These are phyloP conservation scores for Nomada fabriciana DNA, from an alignment of 2,888 invertebrate species.

Conservation along the genomic window DNA sequence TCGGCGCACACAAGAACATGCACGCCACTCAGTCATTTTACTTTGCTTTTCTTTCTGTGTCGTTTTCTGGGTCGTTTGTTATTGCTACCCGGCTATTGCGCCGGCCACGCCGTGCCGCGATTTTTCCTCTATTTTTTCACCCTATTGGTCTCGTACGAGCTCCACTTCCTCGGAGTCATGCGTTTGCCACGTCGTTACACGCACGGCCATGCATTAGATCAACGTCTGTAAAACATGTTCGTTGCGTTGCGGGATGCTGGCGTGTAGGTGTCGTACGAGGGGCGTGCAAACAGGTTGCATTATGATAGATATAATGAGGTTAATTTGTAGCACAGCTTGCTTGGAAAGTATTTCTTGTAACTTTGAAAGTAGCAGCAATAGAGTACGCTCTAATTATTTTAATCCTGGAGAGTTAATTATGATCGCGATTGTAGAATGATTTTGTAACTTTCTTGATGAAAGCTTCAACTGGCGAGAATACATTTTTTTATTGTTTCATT, in stretches of 20 bases:
- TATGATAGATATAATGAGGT: background rate
- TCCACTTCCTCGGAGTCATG: slow-evolving; percentile 8
- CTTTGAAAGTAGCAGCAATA: background rate
- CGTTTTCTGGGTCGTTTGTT: slow-evolving; percentile 62
- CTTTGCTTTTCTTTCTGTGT: slow-evolving; percentile 17
- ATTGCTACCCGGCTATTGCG: slow-evolving; percentile 9
- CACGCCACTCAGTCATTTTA: slow-evolving; percentile 39
- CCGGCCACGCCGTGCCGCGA: slow-evolving; percentile 1
- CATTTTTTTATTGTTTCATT: too few species aligned
- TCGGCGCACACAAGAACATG: slow-evolving; percentile 32
- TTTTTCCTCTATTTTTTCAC: slow-evolving; percentile 31
- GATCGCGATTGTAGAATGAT: too few species aligned
- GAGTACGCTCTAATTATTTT: too few species aligned
- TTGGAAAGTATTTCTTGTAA: background rate
- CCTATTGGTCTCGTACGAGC: background rate
- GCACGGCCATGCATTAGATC: slow-evolving; percentile 10
- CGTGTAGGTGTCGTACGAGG: background rate
- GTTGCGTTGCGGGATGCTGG: slow-evolving; percentile 8
- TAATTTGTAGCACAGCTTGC: background rate
- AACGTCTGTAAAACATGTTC: slow-evolving; percentile 4
- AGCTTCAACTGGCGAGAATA: too few species aligned
- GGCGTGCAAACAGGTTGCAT: slow-evolving; percentile 8
- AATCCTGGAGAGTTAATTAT: too few species aligned
- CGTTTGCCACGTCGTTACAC: slow-evolving; percentile 14
- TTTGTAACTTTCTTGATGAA: too few species aligned